Percentiles rank a stretch among this genome's conserved stretches.
These are phyloP conservation scores for Microctenopoma lineatum DNA, from an alignment of 2,797 vertebrate species.

Conservation along the genomic window DNA sequence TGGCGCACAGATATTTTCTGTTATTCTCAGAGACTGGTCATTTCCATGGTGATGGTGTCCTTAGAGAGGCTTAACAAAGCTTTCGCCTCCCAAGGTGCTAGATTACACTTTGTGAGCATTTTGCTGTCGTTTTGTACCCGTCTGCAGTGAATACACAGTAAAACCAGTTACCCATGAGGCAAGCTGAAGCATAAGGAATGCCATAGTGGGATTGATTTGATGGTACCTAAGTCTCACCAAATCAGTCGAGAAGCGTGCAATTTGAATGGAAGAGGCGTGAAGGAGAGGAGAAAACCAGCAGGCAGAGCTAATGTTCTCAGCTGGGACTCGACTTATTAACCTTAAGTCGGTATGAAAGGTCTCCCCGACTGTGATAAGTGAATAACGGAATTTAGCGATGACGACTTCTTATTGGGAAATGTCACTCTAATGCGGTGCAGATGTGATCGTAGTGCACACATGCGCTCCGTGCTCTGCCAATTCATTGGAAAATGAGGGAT, in stretches of 20 bases:
- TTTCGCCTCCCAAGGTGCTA: constrained; percentile 41
- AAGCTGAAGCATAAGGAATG: constrained; percentile 6
- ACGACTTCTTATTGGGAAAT: not conserved
- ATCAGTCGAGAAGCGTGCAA: not conserved
- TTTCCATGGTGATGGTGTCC: constrained; percentile 71
- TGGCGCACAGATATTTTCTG: constrained; percentile 34
- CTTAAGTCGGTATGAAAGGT: constrained; percentile 7
- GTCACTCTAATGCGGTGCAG: not conserved
- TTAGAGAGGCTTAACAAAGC: constrained; percentile 45
- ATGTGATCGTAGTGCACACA: not conserved
- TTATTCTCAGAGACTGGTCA: constrained; percentile 60
- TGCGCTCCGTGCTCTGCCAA: not conserved
- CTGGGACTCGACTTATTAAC: constrained; percentile 4
- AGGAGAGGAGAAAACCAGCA: constrained; percentile 8
- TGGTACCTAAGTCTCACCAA: not conserved
- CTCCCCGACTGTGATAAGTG: not conserved
- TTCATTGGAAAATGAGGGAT: not conserved
- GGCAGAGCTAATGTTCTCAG: constrained; percentile 10
- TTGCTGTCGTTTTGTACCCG: constrained; percentile 3
- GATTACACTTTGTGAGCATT: constrained; percentile 42
- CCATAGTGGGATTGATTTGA: constrained; percentile 10
- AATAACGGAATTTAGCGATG: not conserved
- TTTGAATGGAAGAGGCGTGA: constrained; percentile 6
- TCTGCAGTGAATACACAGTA: constrained; percentile 33
- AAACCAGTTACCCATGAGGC: not conserved